Conservation (phyloP, 2,113 vertebrate genomes). For the Centropus bengalensis region DNA sequence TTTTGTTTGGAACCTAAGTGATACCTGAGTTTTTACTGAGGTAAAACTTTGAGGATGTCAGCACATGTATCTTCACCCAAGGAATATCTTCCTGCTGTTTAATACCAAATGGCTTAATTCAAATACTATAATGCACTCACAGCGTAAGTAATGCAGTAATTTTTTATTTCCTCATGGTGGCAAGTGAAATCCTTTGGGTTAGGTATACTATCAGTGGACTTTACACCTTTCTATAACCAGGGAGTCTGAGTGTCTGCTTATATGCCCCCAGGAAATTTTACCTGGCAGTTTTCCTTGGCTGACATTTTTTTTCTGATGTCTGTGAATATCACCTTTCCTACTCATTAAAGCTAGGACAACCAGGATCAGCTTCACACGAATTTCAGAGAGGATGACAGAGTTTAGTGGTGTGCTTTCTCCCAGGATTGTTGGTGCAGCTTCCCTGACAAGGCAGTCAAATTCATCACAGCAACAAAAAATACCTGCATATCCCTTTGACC, state of each 20-base stretch:
- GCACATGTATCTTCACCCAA: neutral
- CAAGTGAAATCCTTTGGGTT: neutral
- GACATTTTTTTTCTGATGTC: neutral
- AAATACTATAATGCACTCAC: neutral
- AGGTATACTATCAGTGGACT: neutral
- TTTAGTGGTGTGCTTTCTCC: neutral
- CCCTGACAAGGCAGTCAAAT: neutral
- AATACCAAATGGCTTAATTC: neutral
- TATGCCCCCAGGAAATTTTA: neutral
- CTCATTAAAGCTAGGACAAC: neutral
- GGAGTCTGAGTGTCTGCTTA: neutral
- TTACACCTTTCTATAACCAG: neutral
- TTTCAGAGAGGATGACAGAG: neutral
- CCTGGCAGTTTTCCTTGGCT: neutral
- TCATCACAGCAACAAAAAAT: neutral
- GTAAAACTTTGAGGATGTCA: neutral
- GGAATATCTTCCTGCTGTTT: neutral
- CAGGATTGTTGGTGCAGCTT: neutral
- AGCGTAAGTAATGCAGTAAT: neutral
- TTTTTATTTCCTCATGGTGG: neutral
- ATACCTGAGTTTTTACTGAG: constrained; percentile 3
- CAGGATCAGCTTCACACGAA: neutral
- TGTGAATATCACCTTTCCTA: neutral
- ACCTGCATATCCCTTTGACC: neutral
- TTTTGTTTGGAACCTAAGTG: constrained; percentile 71